Base-by-base conservation (phyloP, 2,113 vertebrate genomes). In the Lasiurus borealis region DNA sequence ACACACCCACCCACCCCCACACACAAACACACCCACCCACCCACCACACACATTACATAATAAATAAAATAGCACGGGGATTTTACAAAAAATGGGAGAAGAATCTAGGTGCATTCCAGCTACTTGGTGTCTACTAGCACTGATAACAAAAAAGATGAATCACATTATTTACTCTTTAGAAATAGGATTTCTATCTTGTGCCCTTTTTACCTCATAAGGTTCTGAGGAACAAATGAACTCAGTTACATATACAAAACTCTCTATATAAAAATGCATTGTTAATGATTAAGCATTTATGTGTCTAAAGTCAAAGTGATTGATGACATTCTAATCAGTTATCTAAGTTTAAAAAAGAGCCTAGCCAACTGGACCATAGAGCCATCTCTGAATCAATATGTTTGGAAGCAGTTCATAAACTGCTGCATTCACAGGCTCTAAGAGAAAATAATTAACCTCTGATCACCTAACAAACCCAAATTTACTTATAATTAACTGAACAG, bases 371-470 rank as follows among this genome's bases (percentile, higher is more conserved):
- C 82, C 46, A 92, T 3, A 95, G 18, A 88, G 75, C 69, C 80
- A 27, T 81, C 73, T 81, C 34, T 89, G 84, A 96, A 72, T 68
- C 62, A 76, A 86, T 40, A 19, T 52, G 82, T 92, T 83, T 95
- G 71, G 95, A 94, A 96, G n/a, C 66, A 44, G 40, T 77, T 86
- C 64, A 88, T 62, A 96, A 93, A 95, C 1, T 88, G 50, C 31
- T 92, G 73, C 25, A 95, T 92, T 93, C 71, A 75, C 3, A 83
- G 73, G 57, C 40, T 48, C 66, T 88, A 80, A 75, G 23, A 96
- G 87, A 95, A 92, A 94, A 92, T 90, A 90, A 97, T 93, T 72
- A 82, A 62, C 27, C 23, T 93, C 71, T 94, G 87, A 94, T 57
- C 93, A 40, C 78, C 64, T 77, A 88, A 84, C 29, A 92, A 95